These are phyloP conservation scores for Pachypanchax playfairii DNA, from an alignment of 2,113 vertebrate species.

Conservation along the genomic window DNA sequence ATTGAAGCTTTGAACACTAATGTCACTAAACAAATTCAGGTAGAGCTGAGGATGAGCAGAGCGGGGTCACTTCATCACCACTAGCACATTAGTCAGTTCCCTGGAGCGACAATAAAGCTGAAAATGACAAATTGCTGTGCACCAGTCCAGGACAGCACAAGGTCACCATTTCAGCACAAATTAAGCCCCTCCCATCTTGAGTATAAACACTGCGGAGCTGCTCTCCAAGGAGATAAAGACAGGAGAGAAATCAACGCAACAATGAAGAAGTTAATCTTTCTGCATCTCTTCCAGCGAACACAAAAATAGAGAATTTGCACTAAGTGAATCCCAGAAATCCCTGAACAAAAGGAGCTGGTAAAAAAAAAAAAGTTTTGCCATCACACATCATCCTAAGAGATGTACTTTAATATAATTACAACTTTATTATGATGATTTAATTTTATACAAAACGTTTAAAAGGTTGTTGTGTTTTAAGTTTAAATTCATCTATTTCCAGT, in stretches of 20 bases:
- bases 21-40: conserved; percentile 11
- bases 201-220: conserved; percentile 35
- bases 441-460: neutral
- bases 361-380: conserved; percentile 16
- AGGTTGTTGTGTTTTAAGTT: neutral
- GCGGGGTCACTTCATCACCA: conserved; percentile 33
- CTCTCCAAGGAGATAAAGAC: conserved; percentile 46
- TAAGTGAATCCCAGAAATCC: conserved; percentile 43
- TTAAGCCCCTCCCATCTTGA: conserved; percentile 31
- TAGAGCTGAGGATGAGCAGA: conserved; percentile 17
- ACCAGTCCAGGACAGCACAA: conserved; percentile 48
- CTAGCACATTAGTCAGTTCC: conserved; percentile 48
- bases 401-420: neutral
- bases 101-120: conserved; percentile 56
- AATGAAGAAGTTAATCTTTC: conserved; percentile 32
- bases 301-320: conserved; percentile 30
- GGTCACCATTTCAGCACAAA: conserved; percentile 59
- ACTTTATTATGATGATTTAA: neutral
- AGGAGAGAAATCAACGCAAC: conserved; percentile 27
- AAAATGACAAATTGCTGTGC: conserved; percentile 59
- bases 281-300: conserved; percentile 28
- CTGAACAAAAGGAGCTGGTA: conserved; percentile 6
- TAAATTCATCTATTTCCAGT: neutral
- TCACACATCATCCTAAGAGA: neutral
- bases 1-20: conserved; percentile 13